phyloP scores from a whole-genome alignment of 2,113 vertebrate genomes.

The Sceloporus tristichus region DNA sequence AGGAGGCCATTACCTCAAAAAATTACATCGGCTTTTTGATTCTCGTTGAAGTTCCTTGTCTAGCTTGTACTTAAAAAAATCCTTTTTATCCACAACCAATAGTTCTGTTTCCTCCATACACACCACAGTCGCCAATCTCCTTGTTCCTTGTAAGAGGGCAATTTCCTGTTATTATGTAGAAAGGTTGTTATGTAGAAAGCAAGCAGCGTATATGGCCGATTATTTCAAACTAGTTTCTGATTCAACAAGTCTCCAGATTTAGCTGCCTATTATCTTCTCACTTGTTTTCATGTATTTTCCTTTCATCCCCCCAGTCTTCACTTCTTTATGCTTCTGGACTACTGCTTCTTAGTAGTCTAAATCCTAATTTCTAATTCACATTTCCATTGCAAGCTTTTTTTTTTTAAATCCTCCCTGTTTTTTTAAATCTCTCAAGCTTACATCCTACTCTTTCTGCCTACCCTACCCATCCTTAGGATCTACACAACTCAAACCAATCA shows the following conservation, averaged over 20 bases:
- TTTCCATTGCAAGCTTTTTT: too few species aligned
- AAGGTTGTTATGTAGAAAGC: neutral
- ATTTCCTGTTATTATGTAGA: conserved; percentile 59
- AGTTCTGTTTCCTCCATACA: conserved; percentile 78
- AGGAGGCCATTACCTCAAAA: conserved; percentile 64
- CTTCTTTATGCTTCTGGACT: neutral
- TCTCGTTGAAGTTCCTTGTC: conserved; percentile 72
- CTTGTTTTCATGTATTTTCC: neutral
- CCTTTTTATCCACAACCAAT: conserved; percentile 73
- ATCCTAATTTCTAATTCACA: too few species aligned
- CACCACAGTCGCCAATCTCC: conserved; percentile 65
- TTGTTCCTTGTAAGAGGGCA: conserved; percentile 61
- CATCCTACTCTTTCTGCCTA: neutral
- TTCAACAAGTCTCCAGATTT: neutral
- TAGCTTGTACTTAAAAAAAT: conserved; percentile 71
- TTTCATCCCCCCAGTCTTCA: neutral
- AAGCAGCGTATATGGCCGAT: neutral
- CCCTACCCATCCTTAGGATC: too few species aligned
- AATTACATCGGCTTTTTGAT: conserved; percentile 56
- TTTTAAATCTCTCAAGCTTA: neutral
- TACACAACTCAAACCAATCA: neutral
- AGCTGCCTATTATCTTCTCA: neutral
- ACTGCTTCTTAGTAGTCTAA: neutral
- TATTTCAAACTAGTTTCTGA: neutral
- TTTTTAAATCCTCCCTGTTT: too few species aligned